Evolutionary conservation across 2,113 vertebrate species (phyloP).

Genomic region (Alouatta palliata): DNA sequence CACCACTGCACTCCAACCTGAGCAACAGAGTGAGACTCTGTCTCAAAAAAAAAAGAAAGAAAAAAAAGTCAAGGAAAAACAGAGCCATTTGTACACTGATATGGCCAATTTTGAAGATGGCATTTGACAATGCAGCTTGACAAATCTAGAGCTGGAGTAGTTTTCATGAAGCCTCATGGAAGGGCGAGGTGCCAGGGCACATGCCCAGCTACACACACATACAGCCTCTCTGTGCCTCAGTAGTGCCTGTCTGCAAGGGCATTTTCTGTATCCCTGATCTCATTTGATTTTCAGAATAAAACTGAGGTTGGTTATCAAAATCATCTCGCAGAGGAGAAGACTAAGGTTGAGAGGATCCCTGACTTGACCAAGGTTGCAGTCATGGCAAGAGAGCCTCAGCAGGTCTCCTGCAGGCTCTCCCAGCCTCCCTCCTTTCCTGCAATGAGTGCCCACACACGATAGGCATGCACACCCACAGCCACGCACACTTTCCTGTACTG

Average conservation of each 20-base stretch:
- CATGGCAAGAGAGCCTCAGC: neutral
- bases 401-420: accelerated
- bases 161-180: neutral
- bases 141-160: neutral
- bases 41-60: neutral
- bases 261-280: neutral
- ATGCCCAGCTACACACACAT: neutral
- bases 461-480: accelerated
- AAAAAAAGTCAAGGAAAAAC: neutral
- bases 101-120: neutral
- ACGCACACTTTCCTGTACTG: neutral
- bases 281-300: slow-evolving; percentile 31
- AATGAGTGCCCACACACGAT: neutral
- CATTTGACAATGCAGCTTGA: neutral
- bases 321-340: neutral
- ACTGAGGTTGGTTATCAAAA: neutral
- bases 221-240: neutral
- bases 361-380: neutral
- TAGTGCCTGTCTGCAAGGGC: neutral
- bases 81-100: neutral
- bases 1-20: no score
- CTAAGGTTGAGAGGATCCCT: neutral
- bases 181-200: neutral
- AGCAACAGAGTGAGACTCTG: no score
- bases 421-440: neutral